phyloP scores from a whole-genome alignment of 2,113 vertebrate genomes.

The Notarius quadriscutis region DNA sequence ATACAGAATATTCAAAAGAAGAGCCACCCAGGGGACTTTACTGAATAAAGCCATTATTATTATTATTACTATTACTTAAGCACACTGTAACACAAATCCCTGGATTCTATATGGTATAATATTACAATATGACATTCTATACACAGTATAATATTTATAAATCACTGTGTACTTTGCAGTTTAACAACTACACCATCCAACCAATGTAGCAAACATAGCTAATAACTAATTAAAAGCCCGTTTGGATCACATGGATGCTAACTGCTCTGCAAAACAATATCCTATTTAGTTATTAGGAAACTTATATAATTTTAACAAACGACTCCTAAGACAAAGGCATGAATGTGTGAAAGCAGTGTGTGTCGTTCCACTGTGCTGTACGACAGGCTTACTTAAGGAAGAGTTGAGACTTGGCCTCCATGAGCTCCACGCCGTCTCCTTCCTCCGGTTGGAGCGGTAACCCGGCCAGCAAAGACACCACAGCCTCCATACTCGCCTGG shows the following conservation, averaged over 20 bases:
- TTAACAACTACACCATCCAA: not conserved
- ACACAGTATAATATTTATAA: not conserved
- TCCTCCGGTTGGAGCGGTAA: constrained; percentile 95
- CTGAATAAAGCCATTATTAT: too few species aligned
- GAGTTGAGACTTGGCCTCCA: constrained; percentile 98
- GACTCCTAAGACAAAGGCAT: not conserved
- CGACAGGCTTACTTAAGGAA: constrained; percentile 87
- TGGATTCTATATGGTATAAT: too few species aligned
- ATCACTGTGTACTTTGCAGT: not conserved
- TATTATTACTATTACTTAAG: too few species aligned
- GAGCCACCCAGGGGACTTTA: too few species aligned
- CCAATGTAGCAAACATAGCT: too few species aligned
- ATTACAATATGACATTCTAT: not conserved
- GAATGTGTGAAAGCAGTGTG: not conserved
- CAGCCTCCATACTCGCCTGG: constrained; percentile 98
- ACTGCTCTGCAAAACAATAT: not conserved
- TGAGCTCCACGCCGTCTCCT: constrained; percentile 95
- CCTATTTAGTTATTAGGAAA: not conserved
- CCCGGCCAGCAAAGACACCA: constrained; percentile 93
- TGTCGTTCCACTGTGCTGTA: not conserved
- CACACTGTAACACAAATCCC: too few species aligned
- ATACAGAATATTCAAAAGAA: too few species aligned
- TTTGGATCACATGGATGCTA: not conserved
- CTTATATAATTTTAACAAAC: not conserved
- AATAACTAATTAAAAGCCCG: not conserved